These are phyloP conservation scores for Microplitis mediator DNA, from an alignment of 1,140 invertebrate species.

Conservation along the genomic window DNA sequence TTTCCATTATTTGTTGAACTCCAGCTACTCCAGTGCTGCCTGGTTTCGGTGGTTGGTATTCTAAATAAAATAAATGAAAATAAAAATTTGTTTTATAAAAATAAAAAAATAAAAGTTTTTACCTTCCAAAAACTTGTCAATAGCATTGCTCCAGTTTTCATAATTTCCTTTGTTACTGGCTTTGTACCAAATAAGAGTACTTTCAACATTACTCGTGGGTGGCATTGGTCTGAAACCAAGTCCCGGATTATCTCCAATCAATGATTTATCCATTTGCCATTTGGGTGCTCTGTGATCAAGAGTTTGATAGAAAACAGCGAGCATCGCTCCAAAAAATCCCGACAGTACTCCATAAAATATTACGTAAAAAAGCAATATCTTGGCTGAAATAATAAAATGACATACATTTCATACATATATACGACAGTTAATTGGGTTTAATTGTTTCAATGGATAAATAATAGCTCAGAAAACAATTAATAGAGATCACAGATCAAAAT, in stretches of 20 bases:
- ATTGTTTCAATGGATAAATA: conserved; percentile 41
- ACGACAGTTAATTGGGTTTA: conserved; percentile 58
- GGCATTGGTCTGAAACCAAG: conserved; percentile 94
- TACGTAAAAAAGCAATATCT: conserved; percentile 92
- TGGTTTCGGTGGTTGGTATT: conserved; percentile 60
- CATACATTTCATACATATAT: conserved; percentile 45
- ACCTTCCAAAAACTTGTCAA: conserved; percentile 77
- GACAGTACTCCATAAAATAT: conserved; percentile 89
- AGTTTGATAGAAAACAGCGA: conserved; percentile 92
- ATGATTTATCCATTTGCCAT: conserved; percentile 80
- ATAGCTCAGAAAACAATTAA: too few species aligned
- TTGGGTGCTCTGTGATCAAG: conserved; percentile 84
- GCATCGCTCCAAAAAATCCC: conserved; percentile 88
- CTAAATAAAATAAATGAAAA: conserved; percentile 43
- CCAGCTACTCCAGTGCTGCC: conserved; percentile 30
- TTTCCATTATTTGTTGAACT: conserved; percentile 29
- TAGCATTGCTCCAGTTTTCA: conserved; percentile 77
- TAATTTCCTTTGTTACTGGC: conserved; percentile 79
- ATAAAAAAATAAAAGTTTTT: conserved; percentile 38
- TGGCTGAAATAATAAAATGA: conserved; percentile 69
- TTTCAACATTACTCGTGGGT: conserved; percentile 84
- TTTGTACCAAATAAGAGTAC: conserved; percentile 92
- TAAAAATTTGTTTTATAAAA: not conserved
- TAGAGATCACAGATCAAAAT: too few species aligned
- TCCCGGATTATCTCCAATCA: conserved; percentile 92